Percentiles rank a stretch among this genome's conserved stretches.
Conservation (phyloP, 2,888 invertebrate genomes). For the Priocnemis perturbator region DNA sequence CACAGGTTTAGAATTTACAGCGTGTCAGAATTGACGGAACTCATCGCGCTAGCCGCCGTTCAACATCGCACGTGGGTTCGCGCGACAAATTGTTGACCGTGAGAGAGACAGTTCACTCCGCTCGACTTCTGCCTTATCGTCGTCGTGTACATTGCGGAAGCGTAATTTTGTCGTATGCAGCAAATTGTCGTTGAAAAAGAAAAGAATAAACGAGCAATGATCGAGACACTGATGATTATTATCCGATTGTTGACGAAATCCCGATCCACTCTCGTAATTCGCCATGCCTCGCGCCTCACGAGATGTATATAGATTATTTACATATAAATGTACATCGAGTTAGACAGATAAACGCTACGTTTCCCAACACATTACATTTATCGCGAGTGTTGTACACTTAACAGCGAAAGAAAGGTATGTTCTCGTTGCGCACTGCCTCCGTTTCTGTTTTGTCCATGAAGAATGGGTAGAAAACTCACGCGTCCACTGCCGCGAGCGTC, state of each 20-base stretch:
- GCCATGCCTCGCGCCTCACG: constrained; percentile 4
- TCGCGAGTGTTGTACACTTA: constrained; percentile 7
- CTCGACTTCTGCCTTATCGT: too few relatives aligned
- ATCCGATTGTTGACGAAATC: too few relatives aligned
- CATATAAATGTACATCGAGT: constrained; percentile 36
- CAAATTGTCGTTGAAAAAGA: too few relatives aligned
- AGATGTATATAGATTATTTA: constrained; percentile 32
- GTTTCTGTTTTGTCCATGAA: constrained; percentile 6
- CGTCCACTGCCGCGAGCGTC: constrained; percentile 21
- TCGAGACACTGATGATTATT: too few relatives aligned
- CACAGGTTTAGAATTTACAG: constrained; percentile 37
- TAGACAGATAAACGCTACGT: constrained; percentile 11
- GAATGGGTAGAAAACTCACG: constrained; percentile 25
- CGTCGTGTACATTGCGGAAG: too few relatives aligned
- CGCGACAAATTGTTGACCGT: too few relatives aligned
- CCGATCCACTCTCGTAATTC: background rate
- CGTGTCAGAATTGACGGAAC: constrained; percentile 32
- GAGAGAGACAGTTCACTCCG: too few relatives aligned
- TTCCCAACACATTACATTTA: constrained; percentile 1
- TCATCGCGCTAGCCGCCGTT: background rate
- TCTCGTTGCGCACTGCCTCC: background rate
- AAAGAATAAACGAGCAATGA: too few relatives aligned
- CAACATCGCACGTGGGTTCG: too few relatives aligned
- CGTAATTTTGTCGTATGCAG: too few relatives aligned
- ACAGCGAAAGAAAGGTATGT: background rate